Conservation (phyloP, 2,113 vertebrate species). For the Mobula birostris region DNA sequence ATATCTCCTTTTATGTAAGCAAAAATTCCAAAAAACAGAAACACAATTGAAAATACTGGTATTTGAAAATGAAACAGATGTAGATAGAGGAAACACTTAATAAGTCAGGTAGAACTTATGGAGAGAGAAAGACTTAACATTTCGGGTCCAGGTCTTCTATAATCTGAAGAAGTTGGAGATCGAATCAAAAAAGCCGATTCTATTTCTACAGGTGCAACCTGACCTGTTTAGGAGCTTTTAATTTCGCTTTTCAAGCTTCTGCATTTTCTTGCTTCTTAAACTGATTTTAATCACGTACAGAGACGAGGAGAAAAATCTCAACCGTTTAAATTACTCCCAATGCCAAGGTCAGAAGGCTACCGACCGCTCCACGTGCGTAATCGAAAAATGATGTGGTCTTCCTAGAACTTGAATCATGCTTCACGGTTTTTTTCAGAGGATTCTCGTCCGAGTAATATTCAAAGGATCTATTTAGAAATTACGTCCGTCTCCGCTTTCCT, state of each 20-base stretch:
- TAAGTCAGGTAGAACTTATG: background rate
- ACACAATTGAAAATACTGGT: background rate
- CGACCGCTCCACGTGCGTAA: background rate
- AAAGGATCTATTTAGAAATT: background rate
- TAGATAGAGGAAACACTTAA: background rate
- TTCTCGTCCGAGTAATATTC: background rate
- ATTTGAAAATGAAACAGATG: background rate
- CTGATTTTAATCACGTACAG: background rate
- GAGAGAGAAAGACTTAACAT: background rate
- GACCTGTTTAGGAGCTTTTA: too few relatives aligned
- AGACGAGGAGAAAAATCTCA: background rate
- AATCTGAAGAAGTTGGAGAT: background rate
- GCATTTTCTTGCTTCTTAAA: too few relatives aligned
- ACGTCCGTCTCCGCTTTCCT: background rate
- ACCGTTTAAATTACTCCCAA: background rate
- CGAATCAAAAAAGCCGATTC: too few relatives aligned
- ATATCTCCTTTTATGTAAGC: background rate
- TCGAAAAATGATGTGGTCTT: background rate
- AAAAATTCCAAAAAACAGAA: background rate
- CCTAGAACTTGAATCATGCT: background rate
- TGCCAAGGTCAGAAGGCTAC: background rate
- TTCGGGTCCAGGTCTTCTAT: background rate
- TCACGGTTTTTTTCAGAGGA: background rate
- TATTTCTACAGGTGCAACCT: too few relatives aligned
- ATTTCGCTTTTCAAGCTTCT: too few relatives aligned